phyloP scores from a whole-genome alignment of 2,888 invertebrate genomes.

The Macaria liturata region DNA sequence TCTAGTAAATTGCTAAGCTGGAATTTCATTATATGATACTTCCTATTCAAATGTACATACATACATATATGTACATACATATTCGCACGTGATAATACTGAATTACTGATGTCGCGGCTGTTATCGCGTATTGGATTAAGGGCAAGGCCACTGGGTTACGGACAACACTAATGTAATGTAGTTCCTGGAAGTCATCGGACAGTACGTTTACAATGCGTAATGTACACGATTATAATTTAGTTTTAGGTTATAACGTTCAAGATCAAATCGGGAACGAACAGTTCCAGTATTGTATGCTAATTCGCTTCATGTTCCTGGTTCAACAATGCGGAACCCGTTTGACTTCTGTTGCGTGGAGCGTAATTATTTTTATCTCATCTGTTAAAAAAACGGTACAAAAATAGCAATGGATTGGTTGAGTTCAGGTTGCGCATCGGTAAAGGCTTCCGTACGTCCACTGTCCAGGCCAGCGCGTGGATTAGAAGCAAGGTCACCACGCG shows the following conservation, averaged over 20 bases:
- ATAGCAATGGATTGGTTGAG: no score
- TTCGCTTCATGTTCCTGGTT: slow-evolving; percentile 17
- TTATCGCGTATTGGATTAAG: slow-evolving; percentile 56
- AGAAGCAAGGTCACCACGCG: slow-evolving; percentile 57
- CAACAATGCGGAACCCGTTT: slow-evolving; percentile 4
- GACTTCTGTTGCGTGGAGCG: not conserved
- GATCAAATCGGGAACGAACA: slow-evolving; percentile 30
- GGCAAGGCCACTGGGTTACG: slow-evolving; percentile 64
- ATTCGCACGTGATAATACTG: not conserved
- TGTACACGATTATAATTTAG: not conserved
- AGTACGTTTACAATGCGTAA: not conserved
- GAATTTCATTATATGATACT: no score
- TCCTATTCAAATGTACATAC: no score
- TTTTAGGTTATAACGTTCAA: slow-evolving; percentile 18
- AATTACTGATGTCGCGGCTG: slow-evolving; percentile 26
- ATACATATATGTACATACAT: no score
- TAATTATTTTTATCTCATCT: not conserved
- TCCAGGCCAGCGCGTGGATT: slow-evolving; percentile 49
- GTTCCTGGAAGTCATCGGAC: slow-evolving; percentile 15
- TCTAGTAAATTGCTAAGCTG: no score
- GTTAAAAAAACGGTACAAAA: slow-evolving; percentile 10
- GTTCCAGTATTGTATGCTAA: slow-evolving; percentile 42
- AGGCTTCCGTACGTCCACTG: slow-evolving; percentile 55
- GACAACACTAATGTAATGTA: slow-evolving; percentile 36
- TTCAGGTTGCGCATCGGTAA: slow-evolving; percentile 35